Evolutionary conservation across 2,113 vertebrate genomes (phyloP).

Genomic region (Antechinus flavipes): DNA sequence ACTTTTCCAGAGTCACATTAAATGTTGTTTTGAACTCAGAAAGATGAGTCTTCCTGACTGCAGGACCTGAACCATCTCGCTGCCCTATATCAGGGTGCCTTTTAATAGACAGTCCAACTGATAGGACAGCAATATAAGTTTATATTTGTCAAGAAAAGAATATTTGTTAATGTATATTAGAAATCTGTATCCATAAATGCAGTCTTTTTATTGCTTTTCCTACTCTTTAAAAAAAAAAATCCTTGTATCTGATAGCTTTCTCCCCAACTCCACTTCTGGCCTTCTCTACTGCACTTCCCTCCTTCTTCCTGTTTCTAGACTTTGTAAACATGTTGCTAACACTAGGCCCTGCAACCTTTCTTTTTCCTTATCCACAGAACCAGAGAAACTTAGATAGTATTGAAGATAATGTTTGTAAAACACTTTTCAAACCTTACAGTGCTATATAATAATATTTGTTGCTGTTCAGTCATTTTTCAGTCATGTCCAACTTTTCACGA

Average conservation of each 20-base stretch:
- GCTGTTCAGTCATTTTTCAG: neutral
- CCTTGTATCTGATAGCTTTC: neutral
- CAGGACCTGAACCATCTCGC: too few species aligned
- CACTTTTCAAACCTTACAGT: neutral
- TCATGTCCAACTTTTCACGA: neutral
- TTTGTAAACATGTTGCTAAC: neutral
- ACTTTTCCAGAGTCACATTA: neutral
- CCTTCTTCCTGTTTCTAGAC: neutral
- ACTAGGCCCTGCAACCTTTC: neutral
- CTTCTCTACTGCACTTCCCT: neutral
- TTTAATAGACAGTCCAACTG: neutral
- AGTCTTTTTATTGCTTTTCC: neutral
- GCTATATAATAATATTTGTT: neutral
- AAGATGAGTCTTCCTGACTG: neutral
- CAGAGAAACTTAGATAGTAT: neutral
- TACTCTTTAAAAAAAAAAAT: neutral
- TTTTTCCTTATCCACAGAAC: neutral
- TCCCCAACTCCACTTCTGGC: too few species aligned
- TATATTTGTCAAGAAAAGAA: neutral
- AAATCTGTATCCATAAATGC: neutral
- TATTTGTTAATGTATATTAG: neutral
- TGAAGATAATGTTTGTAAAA: neutral
- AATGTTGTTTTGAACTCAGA: neutral
- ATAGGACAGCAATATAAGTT: neutral
- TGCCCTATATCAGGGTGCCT: neutral